Base-by-base conservation (phyloP, 2,797 vertebrate genomes). In the Sebastolobus altivelis region DNA sequence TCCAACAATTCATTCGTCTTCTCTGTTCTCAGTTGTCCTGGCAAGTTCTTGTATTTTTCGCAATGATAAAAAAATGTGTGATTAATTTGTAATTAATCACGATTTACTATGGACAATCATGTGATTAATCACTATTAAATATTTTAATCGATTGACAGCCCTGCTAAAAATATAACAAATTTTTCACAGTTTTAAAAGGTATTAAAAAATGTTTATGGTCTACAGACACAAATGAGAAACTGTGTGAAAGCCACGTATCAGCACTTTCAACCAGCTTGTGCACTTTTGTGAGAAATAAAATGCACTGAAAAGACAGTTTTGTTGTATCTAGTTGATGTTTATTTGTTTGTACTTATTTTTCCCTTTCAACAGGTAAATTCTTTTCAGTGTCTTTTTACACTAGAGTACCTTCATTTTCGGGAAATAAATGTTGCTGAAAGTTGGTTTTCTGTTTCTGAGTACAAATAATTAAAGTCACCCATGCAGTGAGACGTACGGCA, bases 391-490 rank as follows among this genome's bases (percentile, higher is more conserved):
- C 11, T 73, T 63, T 59, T 62, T 55, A 56, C 25, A 68, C n/a
- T 37, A 40, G 14, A 43, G n/a, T 37, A 6, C 22, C 6, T 4
- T 60, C 37, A 69, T 74, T 79, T 59, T 11, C 4, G 8, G 9
- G 5, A 55, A 76, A 59, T 46, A 13, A 37, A 14, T 2, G 8
- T 25, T 14, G 38, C n/a, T 70, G 3, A 65, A 65, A 82, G 61
- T 29, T 40, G 54, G 5, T 63, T 59, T 59, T 65, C 40, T 81
- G 35, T 68, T 37, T 25, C 52, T 60, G 55, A 74, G 22, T 46
- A 43, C 37, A 80, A 54, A 62, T 66, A 76, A 70, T 85, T 40
- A 77, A 76, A 86, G 65, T 38, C 60, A 79, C 22, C 59, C 73
- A 33, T 12, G 29, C 74, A 83, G 66, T 66, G 78, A 79, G 65